phyloP scores from a whole-genome alignment of 2,113 vertebrate genomes.

The Lutjanus erythropterus region DNA sequence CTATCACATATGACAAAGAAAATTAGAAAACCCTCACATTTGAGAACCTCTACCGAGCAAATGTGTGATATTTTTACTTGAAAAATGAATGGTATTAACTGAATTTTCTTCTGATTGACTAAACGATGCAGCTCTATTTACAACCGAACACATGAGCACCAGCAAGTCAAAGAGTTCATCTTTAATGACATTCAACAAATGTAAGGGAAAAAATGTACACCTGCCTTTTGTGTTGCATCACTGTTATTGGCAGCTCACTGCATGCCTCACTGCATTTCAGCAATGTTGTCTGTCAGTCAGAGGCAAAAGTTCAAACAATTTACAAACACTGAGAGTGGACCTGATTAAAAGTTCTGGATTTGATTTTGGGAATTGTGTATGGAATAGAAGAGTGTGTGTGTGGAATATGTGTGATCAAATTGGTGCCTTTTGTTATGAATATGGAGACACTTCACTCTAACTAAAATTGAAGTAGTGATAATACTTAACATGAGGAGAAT shows the following conservation, averaged over 20 bases:
- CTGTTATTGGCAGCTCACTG: not conserved
- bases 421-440: not conserved
- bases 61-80: too few relatives aligned
- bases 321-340: not conserved
- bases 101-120: too few relatives aligned
- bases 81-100: too few relatives aligned
- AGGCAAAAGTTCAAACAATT: not conserved
- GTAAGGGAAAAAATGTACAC: conserved; percentile 6
- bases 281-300: not conserved
- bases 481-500: not conserved
- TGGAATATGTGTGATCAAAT: not conserved
- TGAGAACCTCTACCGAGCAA: too few relatives aligned
- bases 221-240: not conserved
- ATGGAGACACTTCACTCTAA: not conserved
- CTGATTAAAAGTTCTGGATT: not conserved
- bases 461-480: not conserved
- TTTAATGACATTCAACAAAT: conserved; percentile 6
- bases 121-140: too few relatives aligned
- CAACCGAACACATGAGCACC: not conserved
- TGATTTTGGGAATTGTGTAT: not conserved
- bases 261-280: not conserved
- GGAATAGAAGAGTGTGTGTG: too few relatives aligned
- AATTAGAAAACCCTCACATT: too few relatives aligned
- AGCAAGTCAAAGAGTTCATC: conserved; percentile 5
- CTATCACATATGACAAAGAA: too few relatives aligned